phyloP scores from a whole-genome alignment of 2,888 invertebrate species.

The Antitype chi region DNA sequence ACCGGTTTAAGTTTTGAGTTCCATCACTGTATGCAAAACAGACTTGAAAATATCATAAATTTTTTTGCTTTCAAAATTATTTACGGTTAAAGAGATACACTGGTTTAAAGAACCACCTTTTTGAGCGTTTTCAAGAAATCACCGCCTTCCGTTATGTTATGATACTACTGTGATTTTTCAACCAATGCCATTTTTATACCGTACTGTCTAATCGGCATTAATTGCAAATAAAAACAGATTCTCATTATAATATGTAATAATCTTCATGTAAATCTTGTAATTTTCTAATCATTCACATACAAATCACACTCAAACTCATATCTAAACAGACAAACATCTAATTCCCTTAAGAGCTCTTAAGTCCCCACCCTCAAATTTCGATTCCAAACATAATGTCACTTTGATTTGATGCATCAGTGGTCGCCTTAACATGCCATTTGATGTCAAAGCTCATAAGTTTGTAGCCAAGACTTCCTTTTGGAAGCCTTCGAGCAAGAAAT shows the following conservation, averaged over 20 bases:
- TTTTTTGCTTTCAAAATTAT: too few relatives aligned
- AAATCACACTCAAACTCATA: slow-evolving; percentile 1
- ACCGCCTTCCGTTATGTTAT: too few relatives aligned
- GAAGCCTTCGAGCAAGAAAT: slow-evolving; percentile 74
- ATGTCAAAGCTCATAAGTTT: slow-evolving; percentile 68
- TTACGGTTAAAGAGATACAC: too few relatives aligned
- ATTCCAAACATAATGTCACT: slow-evolving; percentile 65
- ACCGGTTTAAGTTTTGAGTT: too few relatives aligned
- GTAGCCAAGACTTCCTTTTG: slow-evolving; percentile 66
- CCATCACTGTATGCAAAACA: too few relatives aligned
- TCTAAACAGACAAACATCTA: slow-evolving; percentile 19
- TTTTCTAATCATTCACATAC: neutral
- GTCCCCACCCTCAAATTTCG: slow-evolving; percentile 26
- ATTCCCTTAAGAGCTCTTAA: slow-evolving; percentile 29
- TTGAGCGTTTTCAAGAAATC: too few relatives aligned
- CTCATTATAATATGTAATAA: neutral
- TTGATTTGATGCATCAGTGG: slow-evolving; percentile 79
- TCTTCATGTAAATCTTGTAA: too few relatives aligned
- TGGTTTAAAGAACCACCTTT: too few relatives aligned
- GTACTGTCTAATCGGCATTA: neutral
- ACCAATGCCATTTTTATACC: neutral
- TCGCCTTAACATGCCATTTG: slow-evolving; percentile 66
- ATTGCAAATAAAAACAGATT: neutral
- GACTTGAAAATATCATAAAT: too few relatives aligned
- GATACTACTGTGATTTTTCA: too few relatives aligned